Evolutionary conservation across 2,797 vertebrate species (phyloP), one percentile per base, ranked within the genome.

Genomic region (Chaetophractus vellerosus): DNA sequence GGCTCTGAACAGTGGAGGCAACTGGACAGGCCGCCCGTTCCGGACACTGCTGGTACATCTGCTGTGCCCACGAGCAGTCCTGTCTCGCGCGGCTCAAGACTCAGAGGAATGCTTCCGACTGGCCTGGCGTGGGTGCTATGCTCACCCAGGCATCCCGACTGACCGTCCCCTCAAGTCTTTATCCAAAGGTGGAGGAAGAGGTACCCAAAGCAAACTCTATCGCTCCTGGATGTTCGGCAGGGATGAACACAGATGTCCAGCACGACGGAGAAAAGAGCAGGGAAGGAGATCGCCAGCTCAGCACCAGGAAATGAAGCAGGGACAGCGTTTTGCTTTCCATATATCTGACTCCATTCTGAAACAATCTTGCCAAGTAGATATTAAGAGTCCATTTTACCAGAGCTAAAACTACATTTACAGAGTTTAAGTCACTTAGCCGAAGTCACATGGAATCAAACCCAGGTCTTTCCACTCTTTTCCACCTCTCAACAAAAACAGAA

Each of bases 181-280:
- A 66, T 12, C 48, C 55, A 81, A 57, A 78, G 41, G 45, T 23
- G 21, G 69, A 55, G 6, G 50, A 78, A 5, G 79, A 26, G 55
- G 12, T 52, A 63, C 18, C 4, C n/a, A 36, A 61, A 75, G 63
- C 28, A 33, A 78, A 83, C 0, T 10, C 15, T 69, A 2, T 19
- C 26, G 14, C 19, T 10, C 0, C 16, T 0, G 19, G 45, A 8
- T 3, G 11, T 31, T 16, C 15, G 48, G 21, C 5, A 36, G 75
- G 5, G 10, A 38, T 11, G n/a, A 66, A 45, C 10, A 38, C n/a
- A 64, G 12, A 80, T 0, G 3, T 1, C 31, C n/a, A 12, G 9
- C 6, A 0, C 4, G 26, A 45, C 0, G 6, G 9, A 72, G 31
- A 57, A 57, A 52, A 18, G 15, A 85, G 8, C 26, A 59, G 12